phyloP scores from a whole-genome alignment of 2,113 vertebrate genomes.

The Odocoileus virginianus region DNA sequence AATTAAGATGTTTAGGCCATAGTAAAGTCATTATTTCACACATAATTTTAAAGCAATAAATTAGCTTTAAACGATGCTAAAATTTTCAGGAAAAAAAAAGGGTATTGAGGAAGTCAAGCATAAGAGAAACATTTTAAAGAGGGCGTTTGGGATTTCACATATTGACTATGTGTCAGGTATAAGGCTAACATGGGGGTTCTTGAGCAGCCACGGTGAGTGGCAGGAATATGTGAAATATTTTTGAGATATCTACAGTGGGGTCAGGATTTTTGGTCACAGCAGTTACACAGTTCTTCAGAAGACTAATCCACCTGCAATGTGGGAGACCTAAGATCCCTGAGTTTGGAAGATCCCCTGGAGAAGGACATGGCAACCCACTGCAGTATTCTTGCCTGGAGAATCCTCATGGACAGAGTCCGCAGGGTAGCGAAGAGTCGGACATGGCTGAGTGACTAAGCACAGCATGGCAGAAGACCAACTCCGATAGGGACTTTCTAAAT shows the following conservation, averaged over 20 bases:
- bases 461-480: not conserved
- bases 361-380: too few species aligned
- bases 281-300: not conserved
- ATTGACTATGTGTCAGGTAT: not conserved
- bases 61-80: not conserved
- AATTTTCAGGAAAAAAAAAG: not conserved
- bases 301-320: too few species aligned
- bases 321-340: too few species aligned
- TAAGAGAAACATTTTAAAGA: not conserved
- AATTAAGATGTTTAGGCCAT: not conserved
- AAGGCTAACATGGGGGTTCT: not conserved
- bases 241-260: accelerated
- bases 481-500: not conserved
- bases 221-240: not conserved
- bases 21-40: not conserved
- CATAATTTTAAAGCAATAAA: not conserved
- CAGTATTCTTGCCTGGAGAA: too few species aligned
- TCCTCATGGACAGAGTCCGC: not conserved
- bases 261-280: not conserved
- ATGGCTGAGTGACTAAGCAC: too few species aligned
- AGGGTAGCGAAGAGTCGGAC: too few species aligned
- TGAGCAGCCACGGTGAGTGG: not conserved
- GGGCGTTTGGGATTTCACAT: not conserved
- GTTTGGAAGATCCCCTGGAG: too few species aligned
- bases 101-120: not conserved